A percentile compares a stretch with the other conserved stretches of the same genome.
Evolutionary conservation across 2,113 vertebrate species (phyloP).

Genomic region (Coreoperca whiteheadi): DNA sequence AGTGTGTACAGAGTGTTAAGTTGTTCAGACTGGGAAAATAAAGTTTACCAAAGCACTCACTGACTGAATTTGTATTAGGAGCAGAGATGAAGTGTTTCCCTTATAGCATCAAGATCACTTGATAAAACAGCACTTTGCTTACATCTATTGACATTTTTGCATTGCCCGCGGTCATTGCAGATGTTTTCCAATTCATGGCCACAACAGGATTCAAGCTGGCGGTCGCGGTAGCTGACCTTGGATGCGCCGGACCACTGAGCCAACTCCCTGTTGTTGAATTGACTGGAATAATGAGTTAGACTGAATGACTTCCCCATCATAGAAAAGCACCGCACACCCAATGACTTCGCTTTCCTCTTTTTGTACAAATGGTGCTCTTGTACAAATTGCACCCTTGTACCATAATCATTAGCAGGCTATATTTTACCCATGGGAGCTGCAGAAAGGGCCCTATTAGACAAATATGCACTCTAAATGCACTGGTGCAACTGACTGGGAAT

Average conservation of each 20-base stretch:
- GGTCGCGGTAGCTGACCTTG: constrained; percentile 28
- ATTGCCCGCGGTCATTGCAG: background rate
- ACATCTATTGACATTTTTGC: constrained; percentile 23
- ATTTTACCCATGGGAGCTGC: constrained; percentile 64
- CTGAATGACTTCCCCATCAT: constrained; percentile 37
- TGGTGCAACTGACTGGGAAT: constrained; percentile 43
- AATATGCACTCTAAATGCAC: constrained; percentile 54
- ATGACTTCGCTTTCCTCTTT: constrained; percentile 31
- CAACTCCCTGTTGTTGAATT: constrained; percentile 41
- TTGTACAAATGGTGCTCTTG: constrained; percentile 49
- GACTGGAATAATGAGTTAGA: constrained; percentile 62
- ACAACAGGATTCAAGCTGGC: constrained; percentile 15
- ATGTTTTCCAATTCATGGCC: constrained; percentile 17
- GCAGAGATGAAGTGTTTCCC: constrained; percentile 5
- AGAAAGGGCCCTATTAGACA: constrained; percentile 58
- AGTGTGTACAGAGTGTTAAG: background rate
- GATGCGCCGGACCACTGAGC: constrained; percentile 27
- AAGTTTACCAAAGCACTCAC: constrained; percentile 19
- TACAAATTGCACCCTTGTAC: constrained; percentile 67
- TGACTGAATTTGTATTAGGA: background rate
- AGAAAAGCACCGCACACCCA: constrained; percentile 15
- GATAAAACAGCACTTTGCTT: constrained; percentile 33
- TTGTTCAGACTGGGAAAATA: background rate
- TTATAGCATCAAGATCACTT: background rate
- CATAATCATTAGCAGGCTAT: constrained; percentile 64